Base-by-base conservation (phyloP, 2,888 invertebrate genomes). In the Cenopis cana region DNA sequence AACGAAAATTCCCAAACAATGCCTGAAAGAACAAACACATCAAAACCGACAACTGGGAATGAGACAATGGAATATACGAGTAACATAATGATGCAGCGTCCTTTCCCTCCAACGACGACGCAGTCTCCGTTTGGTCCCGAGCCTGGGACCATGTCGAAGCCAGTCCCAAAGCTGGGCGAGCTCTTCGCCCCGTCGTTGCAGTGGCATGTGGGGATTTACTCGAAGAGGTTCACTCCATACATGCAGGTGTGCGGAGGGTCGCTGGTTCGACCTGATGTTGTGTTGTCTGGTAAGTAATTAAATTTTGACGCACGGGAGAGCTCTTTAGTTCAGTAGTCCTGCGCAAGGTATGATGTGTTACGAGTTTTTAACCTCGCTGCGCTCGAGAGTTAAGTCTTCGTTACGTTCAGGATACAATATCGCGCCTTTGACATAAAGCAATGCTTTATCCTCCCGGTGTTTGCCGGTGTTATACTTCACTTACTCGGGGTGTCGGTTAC, bases 171-270 rank as follows among this genome's bases (percentile, higher is more conserved):
- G 20, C 52, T 54, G 0, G 20, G 62, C 5, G 10, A 20, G 2
- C 36, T 38, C 0, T 52, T 20, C 11, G 62, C 62, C 2, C 62
- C 62, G 5, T 52, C 62, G 1, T 6, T 64, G 18, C 62, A 64
- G 20, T 64, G 52, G 52, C 62, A 64, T 14, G 62, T 64, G 0
- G 62, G 62, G 36, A 38, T 64, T 18, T 64, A 64, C 10, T 9
- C 62, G 36, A 64, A 64, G n/a, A 52, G 20, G 10, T 64, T 52
- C 6, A 64, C 62, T 11, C 62, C 62, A 5, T 64, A 52, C n/a
- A 52, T 64, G 62, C 62, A 64, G n/a, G 18, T 64, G 0, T 64
- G 52, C 38, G 62, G 62, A 0, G 62, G 62, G 6, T 52, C 62
- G 6, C 18, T 64, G 18, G 52, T 64, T 9, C 52, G 11, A 20